Evolutionary conservation across 2,888 invertebrate genomes (phyloP), one percentile per base, ranked within the genome.

Genomic region (Minunthozetes semirufus): DNA sequence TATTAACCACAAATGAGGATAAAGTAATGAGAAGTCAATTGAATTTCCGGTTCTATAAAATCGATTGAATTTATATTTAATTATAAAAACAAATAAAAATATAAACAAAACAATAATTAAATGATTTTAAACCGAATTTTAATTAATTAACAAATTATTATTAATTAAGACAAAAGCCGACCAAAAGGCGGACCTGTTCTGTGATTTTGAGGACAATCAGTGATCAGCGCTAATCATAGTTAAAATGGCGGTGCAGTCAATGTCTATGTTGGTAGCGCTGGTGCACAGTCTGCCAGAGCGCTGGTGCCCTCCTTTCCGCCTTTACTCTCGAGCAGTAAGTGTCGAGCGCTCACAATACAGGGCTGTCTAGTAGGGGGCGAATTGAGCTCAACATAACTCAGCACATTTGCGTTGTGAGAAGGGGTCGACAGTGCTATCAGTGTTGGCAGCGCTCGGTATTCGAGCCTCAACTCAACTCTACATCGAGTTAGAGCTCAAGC

Each of bases 221-320:
- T 8, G 33, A 27, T 53, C 53, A 53, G 53, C 53, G 53, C 61
- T 61, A 61, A 61, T 61, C 61, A 61, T 27, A 61, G 61, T 61
- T 61, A 61, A 61, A 61, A 61, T 61, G 61, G 61, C 61, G 61
- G 61, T 59, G 9, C 56, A 17, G 29, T 13, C 33, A 29, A 59
- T 50, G 50, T n/a, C 19, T 42, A 13, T 42, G 42, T 42, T 42
- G 42, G 19, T n/a, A 59, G 17, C 53, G 53, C 27, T 61, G 61
- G 61, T 61, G 61, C 61, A 25, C 61, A 42, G 42, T 42, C 42
- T 50, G 50, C 19, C 19, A 50, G 50, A 59, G 29, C 53, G 53
- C 27, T 61, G 61, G 61, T 61, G 61, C 61, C 61, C 61, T 61
- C 61, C 61, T 61, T 61, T 61, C 61, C 61, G 27, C 29, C 61